Conservation (phyloP, 1,140 invertebrate genomes). For the Euwallacea fornicatus region DNA sequence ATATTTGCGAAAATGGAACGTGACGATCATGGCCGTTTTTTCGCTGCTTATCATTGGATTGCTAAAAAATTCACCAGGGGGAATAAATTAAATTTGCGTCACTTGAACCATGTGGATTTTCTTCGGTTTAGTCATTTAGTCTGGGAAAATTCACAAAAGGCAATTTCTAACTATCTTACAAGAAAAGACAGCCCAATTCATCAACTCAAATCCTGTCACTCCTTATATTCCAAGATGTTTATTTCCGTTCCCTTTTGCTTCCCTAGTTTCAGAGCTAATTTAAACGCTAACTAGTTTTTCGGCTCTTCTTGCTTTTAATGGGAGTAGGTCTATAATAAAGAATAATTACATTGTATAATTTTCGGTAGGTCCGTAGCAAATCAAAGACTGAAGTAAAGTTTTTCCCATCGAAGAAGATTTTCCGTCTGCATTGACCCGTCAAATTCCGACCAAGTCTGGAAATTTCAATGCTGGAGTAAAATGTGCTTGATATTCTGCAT, state of each 20-base stretch:
- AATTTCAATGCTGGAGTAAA: too few relatives aligned
- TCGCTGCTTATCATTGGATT: background rate
- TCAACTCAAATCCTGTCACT: slow-evolving; percentile 14
- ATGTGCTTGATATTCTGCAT: too few relatives aligned
- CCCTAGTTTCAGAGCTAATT: slow-evolving; percentile 17
- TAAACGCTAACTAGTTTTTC: slow-evolving; percentile 23
- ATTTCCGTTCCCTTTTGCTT: slow-evolving; percentile 4
- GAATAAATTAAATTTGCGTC: too few relatives aligned
- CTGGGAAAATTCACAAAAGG: background rate
- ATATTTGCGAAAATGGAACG: slow-evolving; percentile 12
- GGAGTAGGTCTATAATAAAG: background rate
- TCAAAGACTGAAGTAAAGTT: too few relatives aligned
- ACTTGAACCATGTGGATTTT: too few relatives aligned
- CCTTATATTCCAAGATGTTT: slow-evolving; percentile 15
- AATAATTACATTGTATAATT: too few relatives aligned
- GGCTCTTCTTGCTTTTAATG: background rate
- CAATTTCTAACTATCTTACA: slow-evolving; percentile 23
- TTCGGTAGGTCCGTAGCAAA: too few relatives aligned
- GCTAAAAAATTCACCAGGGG: background rate
- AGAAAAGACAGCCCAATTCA: slow-evolving; percentile 17
- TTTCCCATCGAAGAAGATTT: too few relatives aligned
- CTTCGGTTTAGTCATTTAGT: too few relatives aligned
- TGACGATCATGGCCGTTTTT: background rate
- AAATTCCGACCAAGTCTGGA: too few relatives aligned
- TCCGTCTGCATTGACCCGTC: too few relatives aligned